These are phyloP conservation scores for Ctenicera cuprea DNA, from an alignment of 2,888 invertebrate genomes.

Conservation along the genomic window DNA sequence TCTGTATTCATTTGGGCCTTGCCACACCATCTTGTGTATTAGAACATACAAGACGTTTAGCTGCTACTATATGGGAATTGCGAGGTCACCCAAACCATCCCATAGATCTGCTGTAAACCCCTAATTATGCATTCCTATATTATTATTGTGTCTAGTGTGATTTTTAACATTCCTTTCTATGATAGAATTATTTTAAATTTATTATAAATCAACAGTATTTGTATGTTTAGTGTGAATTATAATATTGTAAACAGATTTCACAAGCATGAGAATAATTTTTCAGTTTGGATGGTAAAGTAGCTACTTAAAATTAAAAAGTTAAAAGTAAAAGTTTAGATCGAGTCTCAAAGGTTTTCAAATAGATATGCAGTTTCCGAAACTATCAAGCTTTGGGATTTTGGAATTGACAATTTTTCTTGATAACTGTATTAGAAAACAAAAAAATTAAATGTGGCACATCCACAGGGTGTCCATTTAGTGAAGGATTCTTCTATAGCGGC, in stretches of 20 bases:
- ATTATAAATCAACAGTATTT: neutral
- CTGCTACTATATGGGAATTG: conserved; percentile 87
- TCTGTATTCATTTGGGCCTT: conserved; percentile 88
- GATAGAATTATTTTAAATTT: neutral
- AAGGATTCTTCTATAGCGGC: too few species aligned
- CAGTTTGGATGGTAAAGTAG: too few species aligned
- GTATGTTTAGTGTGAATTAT: neutral
- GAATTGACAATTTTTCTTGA: too few species aligned
- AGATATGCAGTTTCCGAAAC: too few species aligned
- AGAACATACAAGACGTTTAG: conserved; percentile 88
- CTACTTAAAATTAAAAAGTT: too few species aligned
- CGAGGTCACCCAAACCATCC: conserved; percentile 80
- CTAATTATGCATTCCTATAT: neutral
- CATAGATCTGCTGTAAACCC: conserved; percentile 75
- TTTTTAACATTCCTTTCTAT: conserved; percentile 1
- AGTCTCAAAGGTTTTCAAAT: too few species aligned
- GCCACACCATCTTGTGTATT: conserved; percentile 89
- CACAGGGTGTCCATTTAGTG: too few species aligned
- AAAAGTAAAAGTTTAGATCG: too few species aligned
- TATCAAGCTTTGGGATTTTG: too few species aligned
- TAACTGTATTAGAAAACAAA: too few species aligned
- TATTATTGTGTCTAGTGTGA: conserved; percentile 15
- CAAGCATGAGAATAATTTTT: conserved; percentile 4
- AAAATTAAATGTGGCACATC: too few species aligned
- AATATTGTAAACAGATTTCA: neutral